Conservation (phyloP, 2,888 invertebrate genomes). For the Clunio marinus region DNA sequence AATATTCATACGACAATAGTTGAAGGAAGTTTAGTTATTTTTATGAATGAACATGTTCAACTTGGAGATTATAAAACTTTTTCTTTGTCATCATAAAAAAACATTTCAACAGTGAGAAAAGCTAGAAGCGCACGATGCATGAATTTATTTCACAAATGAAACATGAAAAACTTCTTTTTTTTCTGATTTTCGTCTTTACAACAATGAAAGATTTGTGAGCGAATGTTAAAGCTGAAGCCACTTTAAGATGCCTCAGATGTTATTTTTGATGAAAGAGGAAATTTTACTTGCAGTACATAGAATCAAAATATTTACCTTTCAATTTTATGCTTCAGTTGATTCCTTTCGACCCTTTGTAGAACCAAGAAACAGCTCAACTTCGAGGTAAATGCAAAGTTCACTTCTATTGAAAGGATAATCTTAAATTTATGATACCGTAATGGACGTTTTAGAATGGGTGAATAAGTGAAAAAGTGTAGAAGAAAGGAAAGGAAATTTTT, state of each 20-base stretch:
- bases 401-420: conserved; percentile 16
- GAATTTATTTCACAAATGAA: neutral
- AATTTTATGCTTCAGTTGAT: conserved; percentile 25
- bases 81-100: neutral
- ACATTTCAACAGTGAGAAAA: too few relatives aligned
- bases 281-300: neutral
- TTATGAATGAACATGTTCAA: neutral
- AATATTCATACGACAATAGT: neutral
- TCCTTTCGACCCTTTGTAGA: neutral
- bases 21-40: neutral
- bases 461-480: neutral
- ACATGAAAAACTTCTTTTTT: too few relatives aligned
- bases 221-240: too few relatives aligned
- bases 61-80: conserved; percentile 1
- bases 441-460: conserved; percentile 7
- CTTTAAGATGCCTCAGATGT: too few relatives aligned
- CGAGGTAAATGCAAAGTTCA: neutral
- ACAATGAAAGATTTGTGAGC: too few relatives aligned
- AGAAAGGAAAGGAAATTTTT: neutral
- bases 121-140: neutral
- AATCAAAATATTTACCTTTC: conserved; percentile 21
- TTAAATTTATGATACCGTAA: conserved; percentile 36
- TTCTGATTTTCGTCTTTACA: too few relatives aligned
- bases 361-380: neutral
- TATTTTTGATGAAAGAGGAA: neutral